phyloP scores from a whole-genome alignment of 2,113 vertebrate genomes.

The Semicossyphus pulcher region DNA sequence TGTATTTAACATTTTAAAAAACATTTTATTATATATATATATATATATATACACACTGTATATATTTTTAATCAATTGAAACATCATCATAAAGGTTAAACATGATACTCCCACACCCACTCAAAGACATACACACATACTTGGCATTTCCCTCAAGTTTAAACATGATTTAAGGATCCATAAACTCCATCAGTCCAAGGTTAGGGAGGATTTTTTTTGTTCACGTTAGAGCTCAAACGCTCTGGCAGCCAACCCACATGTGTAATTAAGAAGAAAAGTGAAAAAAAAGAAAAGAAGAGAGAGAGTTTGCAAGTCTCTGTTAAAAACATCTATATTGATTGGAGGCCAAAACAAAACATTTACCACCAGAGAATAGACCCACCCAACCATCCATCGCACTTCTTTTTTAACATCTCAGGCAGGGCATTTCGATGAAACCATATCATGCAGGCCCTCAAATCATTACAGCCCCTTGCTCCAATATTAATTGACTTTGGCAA shows the following conservation, averaged over 20 bases:
- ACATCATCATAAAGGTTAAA: no score
- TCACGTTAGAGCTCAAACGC: conserved; percentile 15
- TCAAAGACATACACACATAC: not conserved
- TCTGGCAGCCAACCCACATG: conserved; percentile 12
- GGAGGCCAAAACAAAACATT: conserved; percentile 27
- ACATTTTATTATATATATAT: no score
- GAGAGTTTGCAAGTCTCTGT: conserved; percentile 17
- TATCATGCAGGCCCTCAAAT: conserved; percentile 30
- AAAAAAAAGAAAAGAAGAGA: not conserved
- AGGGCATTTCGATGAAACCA: conserved; percentile 35
- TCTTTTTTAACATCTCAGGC: conserved; percentile 32
- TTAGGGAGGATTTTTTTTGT: conserved; percentile 12
- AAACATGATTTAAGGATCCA: conserved; percentile 45
- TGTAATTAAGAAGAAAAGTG: not conserved
- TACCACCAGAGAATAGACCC: not conserved
- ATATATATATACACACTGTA: no score
- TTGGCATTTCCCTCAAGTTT: conserved; percentile 20
- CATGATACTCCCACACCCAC: no score
- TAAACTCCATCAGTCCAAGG: conserved; percentile 52
- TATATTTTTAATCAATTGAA: no score
- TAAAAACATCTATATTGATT: conserved; percentile 48
- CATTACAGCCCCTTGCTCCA: conserved; percentile 44
- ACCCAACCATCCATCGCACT: conserved; percentile 8
- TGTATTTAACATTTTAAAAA: no score
- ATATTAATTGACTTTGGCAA: conserved; percentile 69